Evolutionary conservation across 2,113 vertebrate species (phyloP).

Genomic region (Trogon melanurus): DNA sequence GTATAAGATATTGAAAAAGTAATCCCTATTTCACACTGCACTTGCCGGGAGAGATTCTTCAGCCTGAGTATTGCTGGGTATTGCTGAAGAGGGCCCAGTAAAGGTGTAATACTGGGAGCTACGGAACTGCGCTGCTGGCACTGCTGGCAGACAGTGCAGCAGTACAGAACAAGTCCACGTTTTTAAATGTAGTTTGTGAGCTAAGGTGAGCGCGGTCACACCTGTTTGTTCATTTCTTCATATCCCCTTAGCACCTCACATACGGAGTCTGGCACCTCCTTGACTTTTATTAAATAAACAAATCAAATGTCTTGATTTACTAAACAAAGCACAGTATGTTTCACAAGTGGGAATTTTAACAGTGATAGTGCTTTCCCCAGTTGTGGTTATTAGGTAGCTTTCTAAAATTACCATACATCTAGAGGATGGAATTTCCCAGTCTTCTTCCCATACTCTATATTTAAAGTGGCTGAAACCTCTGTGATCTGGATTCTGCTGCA

Average conservation of each 20-base stretch:
- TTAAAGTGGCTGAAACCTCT: not conserved
- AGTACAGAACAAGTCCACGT: not conserved
- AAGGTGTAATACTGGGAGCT: not conserved
- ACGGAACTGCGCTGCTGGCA: not conserved
- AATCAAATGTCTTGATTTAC: not conserved
- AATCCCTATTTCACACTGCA: not conserved
- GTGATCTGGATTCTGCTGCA: not conserved
- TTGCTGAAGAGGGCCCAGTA: not conserved
- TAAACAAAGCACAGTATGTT: not conserved
- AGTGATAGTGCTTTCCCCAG: not conserved
- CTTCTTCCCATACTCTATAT: not conserved
- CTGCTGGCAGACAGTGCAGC: accelerated
- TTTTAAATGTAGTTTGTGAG: not conserved
- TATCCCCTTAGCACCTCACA: not conserved
- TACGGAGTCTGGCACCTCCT: not conserved
- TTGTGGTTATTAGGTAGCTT: not conserved
- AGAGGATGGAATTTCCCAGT: not conserved
- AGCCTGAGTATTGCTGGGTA: not conserved
- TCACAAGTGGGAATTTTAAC: not conserved
- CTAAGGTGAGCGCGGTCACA: not conserved
- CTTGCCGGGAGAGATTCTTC: not conserved
- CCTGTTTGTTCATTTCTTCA: not conserved
- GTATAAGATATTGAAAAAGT: not conserved
- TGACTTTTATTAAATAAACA: not conserved
- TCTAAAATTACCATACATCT: not conserved